Conservation (phyloP, 2,888 invertebrate genomes). For the Clanis bilineata region DNA sequence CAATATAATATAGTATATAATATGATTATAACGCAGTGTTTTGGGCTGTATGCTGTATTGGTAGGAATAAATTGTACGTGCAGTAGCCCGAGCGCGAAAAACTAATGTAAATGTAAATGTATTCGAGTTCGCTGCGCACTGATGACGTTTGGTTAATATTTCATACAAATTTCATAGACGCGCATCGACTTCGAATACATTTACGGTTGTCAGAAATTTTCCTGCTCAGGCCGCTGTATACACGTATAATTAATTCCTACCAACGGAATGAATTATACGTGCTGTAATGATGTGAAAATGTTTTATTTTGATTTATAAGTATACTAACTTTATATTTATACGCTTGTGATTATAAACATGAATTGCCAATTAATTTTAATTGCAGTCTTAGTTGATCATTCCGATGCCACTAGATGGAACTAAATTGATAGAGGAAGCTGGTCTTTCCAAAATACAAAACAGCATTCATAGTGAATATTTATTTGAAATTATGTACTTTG, state of each 20-base stretch:
- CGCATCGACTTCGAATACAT: too few relatives aligned
- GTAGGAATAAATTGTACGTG: too few relatives aligned
- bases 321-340: neutral
- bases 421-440: slow-evolving; percentile 2
- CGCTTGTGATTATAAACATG: neutral
- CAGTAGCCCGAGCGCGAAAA: too few relatives aligned
- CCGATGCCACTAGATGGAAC: neutral
- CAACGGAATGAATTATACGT: neutral
- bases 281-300: neutral
- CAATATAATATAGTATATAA: too few relatives aligned
- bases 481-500: neutral
- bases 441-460: neutral
- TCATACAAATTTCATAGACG: too few relatives aligned
- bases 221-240: neutral
- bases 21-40: too few relatives aligned
- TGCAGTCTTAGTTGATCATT: slow-evolving; percentile 1
- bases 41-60: too few relatives aligned
- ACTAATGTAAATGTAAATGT: too few relatives aligned
- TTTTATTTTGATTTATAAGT: neutral
- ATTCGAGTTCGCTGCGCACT: too few relatives aligned
- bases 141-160: too few relatives aligned
- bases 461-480: neutral
- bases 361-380: slow-evolving; percentile 1
- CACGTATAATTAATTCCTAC: neutral
- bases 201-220: too few relatives aligned